Percentiles rank a stretch among this genome's conserved stretches.
phyloP scores from a whole-genome alignment of 2,888 invertebrate species.

The Neoitamus cyanurus region DNA sequence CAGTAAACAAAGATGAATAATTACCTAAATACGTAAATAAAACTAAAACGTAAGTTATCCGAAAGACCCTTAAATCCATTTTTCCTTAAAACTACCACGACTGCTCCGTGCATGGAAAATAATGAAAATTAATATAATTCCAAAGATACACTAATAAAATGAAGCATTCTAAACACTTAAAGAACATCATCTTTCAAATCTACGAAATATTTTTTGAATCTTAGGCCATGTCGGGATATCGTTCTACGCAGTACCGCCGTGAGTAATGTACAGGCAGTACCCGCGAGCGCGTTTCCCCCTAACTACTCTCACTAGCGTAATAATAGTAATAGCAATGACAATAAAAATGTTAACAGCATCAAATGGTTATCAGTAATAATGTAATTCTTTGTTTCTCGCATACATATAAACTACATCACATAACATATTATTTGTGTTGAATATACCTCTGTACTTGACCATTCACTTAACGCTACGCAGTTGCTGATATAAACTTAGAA shows the following conservation, averaged over 20 bases:
- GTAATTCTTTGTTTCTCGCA: conserved; percentile 16
- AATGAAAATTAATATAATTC: background rate
- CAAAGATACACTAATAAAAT: background rate
- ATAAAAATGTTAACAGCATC: conserved; percentile 39
- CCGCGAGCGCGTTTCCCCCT: background rate
- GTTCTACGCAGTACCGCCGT: background rate
- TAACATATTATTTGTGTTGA: conserved; percentile 31
- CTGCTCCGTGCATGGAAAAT: background rate
- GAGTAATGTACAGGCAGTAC: background rate
- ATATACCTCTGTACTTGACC: conserved; percentile 32
- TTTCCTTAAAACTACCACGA: background rate
- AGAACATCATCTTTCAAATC: background rate
- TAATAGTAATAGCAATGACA: conserved; percentile 15
- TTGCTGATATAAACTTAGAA: conserved; percentile 6
- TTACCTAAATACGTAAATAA: background rate
- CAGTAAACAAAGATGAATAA: background rate
- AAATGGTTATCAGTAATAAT: conserved; percentile 35
- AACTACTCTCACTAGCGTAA: background rate
- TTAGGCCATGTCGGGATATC: conserved; percentile 22
- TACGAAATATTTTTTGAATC: background rate
- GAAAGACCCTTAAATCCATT: background rate
- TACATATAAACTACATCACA: conserved; percentile 45
- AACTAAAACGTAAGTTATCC: background rate
- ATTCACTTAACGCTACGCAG: conserved; percentile 30
- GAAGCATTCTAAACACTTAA: background rate